Evolutionary conservation across 1,140 invertebrate genomes (phyloP), one percentile per base, ranked within the genome.

Genomic region (Drosophila bifasciata): DNA sequence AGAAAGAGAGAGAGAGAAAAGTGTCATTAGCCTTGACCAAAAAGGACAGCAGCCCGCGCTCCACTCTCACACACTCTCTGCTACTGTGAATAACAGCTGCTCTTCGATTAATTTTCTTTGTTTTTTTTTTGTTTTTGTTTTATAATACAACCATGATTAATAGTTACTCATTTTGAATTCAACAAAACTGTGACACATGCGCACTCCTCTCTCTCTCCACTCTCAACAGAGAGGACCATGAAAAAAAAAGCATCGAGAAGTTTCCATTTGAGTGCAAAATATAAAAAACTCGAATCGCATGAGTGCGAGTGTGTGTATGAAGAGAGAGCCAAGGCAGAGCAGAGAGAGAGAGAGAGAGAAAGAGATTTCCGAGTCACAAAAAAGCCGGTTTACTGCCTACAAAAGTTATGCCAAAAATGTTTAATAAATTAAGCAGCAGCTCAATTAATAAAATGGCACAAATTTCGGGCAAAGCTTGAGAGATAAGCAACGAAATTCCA

Each of bases 241-340:
- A 62, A 57, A 55, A 62, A 57, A 58, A 49, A 51, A 57, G 39
- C 16, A 76, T 86, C 83, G 50, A 86, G 83, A 86, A 86, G 78
- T 64, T 86, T 86, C 83, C 62, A 81, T 43, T 57, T 70, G 83
- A 86, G 81, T 53, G 25, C 13, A 67, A 57, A 28, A 5, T 28
- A 36, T 36, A 36, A 36, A 36, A 36, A 36, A 36, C 32, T 11
- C 11, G 3, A 36, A 36, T 36, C 32, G 32, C 4, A 36, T 28
- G 23, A 62, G 55, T 49, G 50, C n/a, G n/a, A n/a, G n/a, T 49
- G 44, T 48, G 49, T 15, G 16, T 41, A 41, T 39, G 16, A 39
- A 48, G n/a, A 28, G n/a, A 46, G 36, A 60, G 52, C n/a, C n/a
- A n/a, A 9, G 17, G 11, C 32, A 52, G 41, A 57, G 67, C n/a